Evolutionary conservation across 2,113 vertebrate species (phyloP).

Genomic region (Henicopernis longicauda): DNA sequence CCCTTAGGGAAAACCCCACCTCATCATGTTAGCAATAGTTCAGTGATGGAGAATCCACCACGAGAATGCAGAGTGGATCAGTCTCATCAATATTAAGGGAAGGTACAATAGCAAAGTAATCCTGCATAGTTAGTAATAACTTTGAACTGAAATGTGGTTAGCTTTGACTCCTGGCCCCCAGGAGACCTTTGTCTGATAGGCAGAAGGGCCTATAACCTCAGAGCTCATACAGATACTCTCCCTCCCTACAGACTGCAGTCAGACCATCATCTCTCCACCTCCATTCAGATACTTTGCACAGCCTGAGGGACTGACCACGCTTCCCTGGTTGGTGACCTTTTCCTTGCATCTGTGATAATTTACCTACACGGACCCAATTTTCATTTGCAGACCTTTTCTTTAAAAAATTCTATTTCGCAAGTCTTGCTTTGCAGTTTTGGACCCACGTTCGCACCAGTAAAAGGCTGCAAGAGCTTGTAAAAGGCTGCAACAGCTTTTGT

Average conservation of each 20-base stretch:
- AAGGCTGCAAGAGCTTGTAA: neutral
- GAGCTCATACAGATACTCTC: neutral
- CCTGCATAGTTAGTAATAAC: neutral
- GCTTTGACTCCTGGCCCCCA: neutral
- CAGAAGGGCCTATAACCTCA: neutral
- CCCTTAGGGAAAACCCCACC: neutral
- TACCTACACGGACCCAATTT: neutral
- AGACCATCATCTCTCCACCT: neutral
- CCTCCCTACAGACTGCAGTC: neutral
- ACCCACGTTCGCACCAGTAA: neutral
- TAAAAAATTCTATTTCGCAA: fast-evolving
- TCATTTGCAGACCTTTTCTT: neutral
- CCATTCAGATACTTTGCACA: neutral
- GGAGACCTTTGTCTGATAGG: neutral
- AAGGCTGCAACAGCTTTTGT: neutral
- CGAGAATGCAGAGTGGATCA: neutral
- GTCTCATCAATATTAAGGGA: neutral
- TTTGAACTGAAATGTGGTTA: neutral
- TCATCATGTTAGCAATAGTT: neutral
- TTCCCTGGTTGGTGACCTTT: neutral
- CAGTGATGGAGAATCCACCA: neutral
- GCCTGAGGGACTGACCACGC: neutral
- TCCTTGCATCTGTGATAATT: neutral
- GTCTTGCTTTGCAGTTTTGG: neutral
- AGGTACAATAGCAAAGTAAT: neutral